Percentiles rank a stretch among this genome's conserved stretches.
Conservation (phyloP, 2,797 vertebrate species). For the Eulemur albifrons region DNA sequence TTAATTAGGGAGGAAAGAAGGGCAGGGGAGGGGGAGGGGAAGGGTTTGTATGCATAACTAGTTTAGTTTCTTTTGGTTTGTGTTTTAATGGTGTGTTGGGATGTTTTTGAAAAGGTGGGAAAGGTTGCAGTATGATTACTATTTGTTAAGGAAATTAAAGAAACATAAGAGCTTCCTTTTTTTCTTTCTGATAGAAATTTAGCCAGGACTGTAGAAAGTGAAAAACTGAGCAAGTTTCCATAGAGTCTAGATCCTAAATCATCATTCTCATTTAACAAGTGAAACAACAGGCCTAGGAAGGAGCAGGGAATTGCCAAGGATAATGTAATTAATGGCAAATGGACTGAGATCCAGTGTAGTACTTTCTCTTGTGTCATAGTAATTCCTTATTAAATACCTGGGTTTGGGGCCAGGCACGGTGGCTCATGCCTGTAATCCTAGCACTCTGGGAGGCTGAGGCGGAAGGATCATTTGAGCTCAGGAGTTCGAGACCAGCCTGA, state of each 20-base stretch:
- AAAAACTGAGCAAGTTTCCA: background rate
- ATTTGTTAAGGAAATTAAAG: background rate
- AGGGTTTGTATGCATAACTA: background rate
- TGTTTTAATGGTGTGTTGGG: conserved; percentile 22
- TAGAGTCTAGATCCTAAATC: background rate
- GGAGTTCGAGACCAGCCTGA: too few species aligned
- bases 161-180: background rate
- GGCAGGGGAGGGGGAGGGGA: background rate
- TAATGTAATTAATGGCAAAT: background rate
- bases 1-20: background rate
- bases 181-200: background rate
- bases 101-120: background rate
- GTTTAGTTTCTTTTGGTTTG: conserved; percentile 9
- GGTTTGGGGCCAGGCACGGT: too few species aligned
- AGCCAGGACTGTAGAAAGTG: background rate
- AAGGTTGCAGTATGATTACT: background rate
- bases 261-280: background rate
- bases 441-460: too few species aligned
- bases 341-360: background rate
- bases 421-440: too few species aligned
- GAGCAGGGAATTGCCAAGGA: background rate
- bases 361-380: background rate
- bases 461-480: too few species aligned
- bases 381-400: background rate
- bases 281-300: background rate